These are phyloP conservation scores for Isotomurus palustris DNA, from an alignment of 2,888 invertebrate species.

Conservation along the genomic window DNA sequence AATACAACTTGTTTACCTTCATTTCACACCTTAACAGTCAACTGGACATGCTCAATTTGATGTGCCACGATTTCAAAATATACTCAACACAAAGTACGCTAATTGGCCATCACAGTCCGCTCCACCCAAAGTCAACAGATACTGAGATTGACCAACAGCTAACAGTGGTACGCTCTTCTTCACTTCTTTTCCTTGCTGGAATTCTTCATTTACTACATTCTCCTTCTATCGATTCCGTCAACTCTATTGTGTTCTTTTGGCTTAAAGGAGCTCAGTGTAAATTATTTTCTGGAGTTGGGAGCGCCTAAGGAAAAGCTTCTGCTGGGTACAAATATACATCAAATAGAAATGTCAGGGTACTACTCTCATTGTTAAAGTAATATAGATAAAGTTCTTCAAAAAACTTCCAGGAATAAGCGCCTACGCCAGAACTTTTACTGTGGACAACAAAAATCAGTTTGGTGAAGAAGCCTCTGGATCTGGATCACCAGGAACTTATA, in stretches of 20 bases:
- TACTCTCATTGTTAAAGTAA: too few relatives aligned
- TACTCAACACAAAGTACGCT: constrained; percentile 17
- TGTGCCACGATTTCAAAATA: constrained; percentile 55
- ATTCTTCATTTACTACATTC: too few relatives aligned
- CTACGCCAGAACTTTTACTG: constrained; percentile 51
- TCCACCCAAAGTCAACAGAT: constrained; percentile 47
- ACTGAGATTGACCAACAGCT: constrained; percentile 29
- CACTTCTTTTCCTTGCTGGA: not conserved
- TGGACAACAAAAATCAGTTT: constrained; percentile 36
- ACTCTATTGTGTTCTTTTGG: too few relatives aligned
- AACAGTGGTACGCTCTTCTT: constrained; percentile 2
- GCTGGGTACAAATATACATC: constrained; percentile 34
- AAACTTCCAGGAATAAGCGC: constrained; percentile 50
- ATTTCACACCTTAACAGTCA: constrained; percentile 50
- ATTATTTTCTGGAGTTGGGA: constrained; percentile 50
- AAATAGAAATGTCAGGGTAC: too few relatives aligned
- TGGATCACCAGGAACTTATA: constrained; percentile 47
- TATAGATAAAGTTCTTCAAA: too few relatives aligned
- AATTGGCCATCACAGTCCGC: constrained; percentile 52
- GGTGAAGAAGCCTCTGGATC: constrained; percentile 30
- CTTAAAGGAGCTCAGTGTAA: constrained; percentile 50
- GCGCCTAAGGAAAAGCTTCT: constrained; percentile 51
- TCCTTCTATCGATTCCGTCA: too few relatives aligned
- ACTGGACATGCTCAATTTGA: constrained; percentile 54
- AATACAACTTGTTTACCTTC: too few relatives aligned